Conservation (phyloP, 64 coral and sea anemone species). For the Platygyra sinensis region DNA sequence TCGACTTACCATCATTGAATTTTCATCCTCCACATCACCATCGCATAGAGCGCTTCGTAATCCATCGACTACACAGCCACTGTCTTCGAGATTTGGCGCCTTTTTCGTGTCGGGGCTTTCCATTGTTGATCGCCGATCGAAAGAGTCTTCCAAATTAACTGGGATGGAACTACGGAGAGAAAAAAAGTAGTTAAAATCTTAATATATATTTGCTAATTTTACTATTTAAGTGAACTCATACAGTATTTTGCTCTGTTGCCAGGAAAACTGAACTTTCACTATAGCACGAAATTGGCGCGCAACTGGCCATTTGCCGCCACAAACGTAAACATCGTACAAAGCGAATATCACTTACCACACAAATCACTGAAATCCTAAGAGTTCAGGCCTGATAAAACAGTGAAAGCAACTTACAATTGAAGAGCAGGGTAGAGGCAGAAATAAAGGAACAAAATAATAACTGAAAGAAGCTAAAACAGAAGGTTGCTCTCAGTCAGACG, state of each 20-base stretch:
- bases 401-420: background rate
- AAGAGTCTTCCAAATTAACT: background rate
- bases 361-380: background rate
- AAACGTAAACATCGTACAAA: background rate
- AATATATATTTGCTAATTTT: background rate
- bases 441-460: background rate
- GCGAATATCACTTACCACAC: background rate
- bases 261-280: conserved; percentile 13
- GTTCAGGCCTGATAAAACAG: background rate
- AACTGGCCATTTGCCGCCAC: background rate
- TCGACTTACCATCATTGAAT: background rate
- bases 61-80: conserved; percentile 26
- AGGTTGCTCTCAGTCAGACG: background rate
- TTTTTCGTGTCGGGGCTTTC: conserved; percentile 6
- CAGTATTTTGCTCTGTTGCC: background rate
- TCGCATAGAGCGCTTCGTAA: background rate
- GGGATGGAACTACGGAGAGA: background rate
- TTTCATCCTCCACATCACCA: background rate
- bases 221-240: background rate
- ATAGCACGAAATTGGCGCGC: background rate
- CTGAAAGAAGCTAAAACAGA: background rate
- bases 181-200: background rate
- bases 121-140: background rate
- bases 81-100: conserved; percentile 29
- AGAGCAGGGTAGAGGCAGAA: background rate